Evolutionary conservation across 2,113 vertebrate genomes (phyloP), one percentile per base, ranked within the genome.

Genomic region (Acrocephalus kingi): DNA sequence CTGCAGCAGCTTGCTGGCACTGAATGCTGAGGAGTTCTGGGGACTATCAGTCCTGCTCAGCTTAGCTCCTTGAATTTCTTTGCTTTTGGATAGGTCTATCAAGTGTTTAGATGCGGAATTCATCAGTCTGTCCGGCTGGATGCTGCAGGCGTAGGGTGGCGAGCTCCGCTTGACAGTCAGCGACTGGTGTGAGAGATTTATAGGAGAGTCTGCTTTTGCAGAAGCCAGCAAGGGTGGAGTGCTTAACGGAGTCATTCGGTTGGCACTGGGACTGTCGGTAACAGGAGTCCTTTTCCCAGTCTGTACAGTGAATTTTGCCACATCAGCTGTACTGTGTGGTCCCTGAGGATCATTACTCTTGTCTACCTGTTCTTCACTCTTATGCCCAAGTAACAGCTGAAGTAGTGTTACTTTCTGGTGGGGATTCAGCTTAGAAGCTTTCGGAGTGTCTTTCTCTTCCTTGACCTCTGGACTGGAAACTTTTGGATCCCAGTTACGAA

Each of bases 1-100:
- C 84, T 99, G 99, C 97, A 99, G 97, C 87, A 99, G 98, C 96
- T 99, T 99, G 97, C 99, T 99, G 97, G 99, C 99, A 84, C 99
- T 99, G 94, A 99, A 99, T 39, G 98, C 97, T 0, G 99, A 96
- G 22, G 97, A 97, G 92, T 98, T 99, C 79, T 98, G 96, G 5
- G 97, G 96, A 93, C 98, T 98, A 59, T 99, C 98, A 11, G 96
- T 98, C 51, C 98, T 97, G 92, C 97, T 97, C 78, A 97, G 80
- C 92, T 99, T 99, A 86, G 98, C 97, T 92, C 95, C 96, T 88
- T 97, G 97, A 1, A 96, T 68, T 61, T 98, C 97, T 94, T 98
- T 98, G 92, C 91, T 97, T 92, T 99, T 98, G 31, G 98, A 98
- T 58, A 98, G 97, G 91, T 98, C 98, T 95, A 98, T 96, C 93